A percentile compares a stretch with the other conserved stretches of the same genome.
These are phyloP conservation scores for Napeogenes inachia DNA, from an alignment of 2,888 invertebrate genomes.

Conservation along the genomic window DNA sequence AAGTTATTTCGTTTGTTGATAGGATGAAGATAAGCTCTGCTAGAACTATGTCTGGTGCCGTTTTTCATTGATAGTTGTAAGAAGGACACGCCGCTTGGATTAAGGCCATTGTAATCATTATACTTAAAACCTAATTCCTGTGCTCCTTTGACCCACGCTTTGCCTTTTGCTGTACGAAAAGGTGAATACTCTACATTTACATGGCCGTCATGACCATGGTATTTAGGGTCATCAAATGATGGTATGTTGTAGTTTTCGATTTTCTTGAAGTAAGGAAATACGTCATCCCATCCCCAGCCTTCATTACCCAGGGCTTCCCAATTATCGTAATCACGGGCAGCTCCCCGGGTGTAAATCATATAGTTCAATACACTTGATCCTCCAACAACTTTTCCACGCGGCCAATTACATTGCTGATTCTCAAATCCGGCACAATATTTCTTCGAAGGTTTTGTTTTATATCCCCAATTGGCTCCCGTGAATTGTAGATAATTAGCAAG, in stretches of 20 bases:
- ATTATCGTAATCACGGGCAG: slow-evolving; percentile 83
- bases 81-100: slow-evolving; percentile 79
- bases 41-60: slow-evolving; percentile 82
- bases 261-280: slow-evolving; percentile 87
- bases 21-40: slow-evolving; percentile 81
- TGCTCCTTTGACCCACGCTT: slow-evolving; percentile 80
- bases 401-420: slow-evolving; percentile 86
- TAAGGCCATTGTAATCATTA: slow-evolving; percentile 80
- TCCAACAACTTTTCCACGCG: slow-evolving; percentile 88
- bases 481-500: slow-evolving; percentile 84
- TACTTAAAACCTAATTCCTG: slow-evolving; percentile 78
- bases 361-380: slow-evolving; percentile 88
- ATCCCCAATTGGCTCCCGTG: slow-evolving; percentile 86
- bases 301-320: slow-evolving; percentile 85
- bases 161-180: slow-evolving; percentile 69
- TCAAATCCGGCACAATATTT: slow-evolving; percentile 85
- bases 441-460: slow-evolving; percentile 86
- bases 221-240: slow-evolving; percentile 65
- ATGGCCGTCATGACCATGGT: slow-evolving; percentile 77
- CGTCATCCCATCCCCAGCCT: slow-evolving; percentile 85
- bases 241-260: slow-evolving; percentile 83
- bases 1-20: slow-evolving; percentile 78
- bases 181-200: slow-evolving; percentile 75
- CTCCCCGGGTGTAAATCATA: slow-evolving; percentile 87
- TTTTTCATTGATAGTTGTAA: slow-evolving; percentile 80